Evolutionary conservation across 1,140 invertebrate genomes (phyloP).

Genomic region (Solenopsis fugax): DNA sequence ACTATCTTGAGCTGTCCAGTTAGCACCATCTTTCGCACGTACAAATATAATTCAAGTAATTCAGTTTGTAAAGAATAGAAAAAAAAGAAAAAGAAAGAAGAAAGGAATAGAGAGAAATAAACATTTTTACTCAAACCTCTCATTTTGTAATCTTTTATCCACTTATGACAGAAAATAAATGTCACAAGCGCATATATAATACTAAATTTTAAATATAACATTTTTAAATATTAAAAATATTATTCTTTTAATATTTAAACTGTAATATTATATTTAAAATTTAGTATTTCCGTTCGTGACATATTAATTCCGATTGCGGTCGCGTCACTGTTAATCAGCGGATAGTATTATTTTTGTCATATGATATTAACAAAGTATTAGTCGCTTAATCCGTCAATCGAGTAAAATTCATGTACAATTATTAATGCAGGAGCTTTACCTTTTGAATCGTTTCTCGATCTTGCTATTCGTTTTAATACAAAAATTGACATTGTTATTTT

Average conservation of each 20-base stretch:
- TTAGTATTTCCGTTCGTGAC: too few relatives aligned
- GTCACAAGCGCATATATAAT: too few relatives aligned
- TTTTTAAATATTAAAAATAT: too few relatives aligned
- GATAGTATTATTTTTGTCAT: background rate
- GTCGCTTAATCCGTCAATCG: background rate
- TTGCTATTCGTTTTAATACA: too few relatives aligned
- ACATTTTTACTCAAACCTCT: background rate
- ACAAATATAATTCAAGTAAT: background rate
- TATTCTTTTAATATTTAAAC: too few relatives aligned
- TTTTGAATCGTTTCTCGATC: background rate
- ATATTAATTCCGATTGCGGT: background rate
- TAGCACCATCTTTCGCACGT: background rate
- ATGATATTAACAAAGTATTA: background rate
- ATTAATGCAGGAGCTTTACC: background rate
- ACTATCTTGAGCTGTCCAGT: background rate
- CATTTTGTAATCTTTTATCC: background rate
- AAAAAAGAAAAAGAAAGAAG: background rate
- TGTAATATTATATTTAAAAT: too few relatives aligned
- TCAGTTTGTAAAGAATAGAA: background rate
- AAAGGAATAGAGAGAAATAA: background rate
- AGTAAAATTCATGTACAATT: background rate
- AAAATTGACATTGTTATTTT: too few relatives aligned
- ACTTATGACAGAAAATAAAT: background rate
- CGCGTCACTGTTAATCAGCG: background rate
- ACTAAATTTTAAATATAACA: too few relatives aligned